Conservation (phyloP, 2,797 vertebrate genomes). For the Percopsis omiscomaycus region DNA sequence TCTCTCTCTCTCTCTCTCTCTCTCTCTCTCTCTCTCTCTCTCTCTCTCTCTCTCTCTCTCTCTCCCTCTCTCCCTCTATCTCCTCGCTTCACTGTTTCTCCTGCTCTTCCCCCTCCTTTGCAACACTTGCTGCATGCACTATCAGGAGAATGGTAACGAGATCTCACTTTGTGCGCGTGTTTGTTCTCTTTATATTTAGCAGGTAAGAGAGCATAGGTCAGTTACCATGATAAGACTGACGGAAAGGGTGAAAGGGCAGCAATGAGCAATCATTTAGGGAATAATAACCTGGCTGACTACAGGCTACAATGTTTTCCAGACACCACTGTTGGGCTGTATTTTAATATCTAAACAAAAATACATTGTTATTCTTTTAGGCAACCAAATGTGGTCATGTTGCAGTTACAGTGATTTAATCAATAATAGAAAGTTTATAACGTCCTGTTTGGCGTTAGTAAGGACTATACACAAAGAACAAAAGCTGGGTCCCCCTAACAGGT, state of each 20-base stretch:
- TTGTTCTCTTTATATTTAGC: slow-evolving; percentile 11
- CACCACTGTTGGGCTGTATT: background rate
- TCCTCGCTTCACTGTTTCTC: slow-evolving; percentile 36
- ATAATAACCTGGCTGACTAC: slow-evolving; percentile 10
- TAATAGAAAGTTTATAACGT: slow-evolving; percentile 5
- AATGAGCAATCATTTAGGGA: slow-evolving; percentile 11
- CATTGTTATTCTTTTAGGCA: too few species aligned
- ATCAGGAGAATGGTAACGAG: slow-evolving; percentile 76
- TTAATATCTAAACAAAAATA: background rate
- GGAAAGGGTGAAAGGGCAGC: slow-evolving; percentile 36
- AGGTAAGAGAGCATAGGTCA: slow-evolving; percentile 69
- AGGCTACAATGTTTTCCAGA: background rate
- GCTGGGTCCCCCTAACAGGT: slow-evolving; percentile 57
- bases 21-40: slow-evolving; percentile 48
- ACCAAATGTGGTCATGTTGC: background rate
- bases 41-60: slow-evolving; percentile 37
- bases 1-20: slow-evolving; percentile 6
- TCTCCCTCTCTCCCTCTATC: slow-evolving; percentile 24
- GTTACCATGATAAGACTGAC: slow-evolving; percentile 66
- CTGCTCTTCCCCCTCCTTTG: slow-evolving; percentile 59
- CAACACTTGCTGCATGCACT: slow-evolving; percentile 73
- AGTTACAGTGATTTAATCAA: background rate
- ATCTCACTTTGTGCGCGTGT: slow-evolving; percentile 57
- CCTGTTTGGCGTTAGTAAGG: slow-evolving; percentile 1
- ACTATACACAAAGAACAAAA: slow-evolving; percentile 44